These are phyloP conservation scores for Maniola jurtina DNA, from an alignment of 1,140 invertebrate genomes.

Conservation along the genomic window DNA sequence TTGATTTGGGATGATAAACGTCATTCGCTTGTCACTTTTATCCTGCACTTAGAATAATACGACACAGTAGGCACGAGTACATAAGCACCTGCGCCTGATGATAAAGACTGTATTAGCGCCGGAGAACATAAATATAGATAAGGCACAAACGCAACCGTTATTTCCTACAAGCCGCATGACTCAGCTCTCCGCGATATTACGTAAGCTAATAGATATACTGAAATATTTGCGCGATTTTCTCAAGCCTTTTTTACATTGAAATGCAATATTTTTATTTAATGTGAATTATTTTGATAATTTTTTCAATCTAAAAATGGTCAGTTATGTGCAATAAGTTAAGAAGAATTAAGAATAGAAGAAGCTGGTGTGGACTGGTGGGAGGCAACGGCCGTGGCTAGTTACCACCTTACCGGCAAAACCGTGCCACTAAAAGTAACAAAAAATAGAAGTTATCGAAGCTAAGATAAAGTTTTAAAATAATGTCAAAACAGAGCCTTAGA, in stretches of 20 bases:
- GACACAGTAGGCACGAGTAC: constrained; percentile 7
- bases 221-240: background rate
- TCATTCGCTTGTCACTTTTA: no score
- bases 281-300: no score
- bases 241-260: background rate
- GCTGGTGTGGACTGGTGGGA: no score
- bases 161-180: constrained; percentile 24
- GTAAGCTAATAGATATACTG: constrained; percentile 1
- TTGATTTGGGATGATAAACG: no score
- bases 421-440: no score
- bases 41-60: no score
- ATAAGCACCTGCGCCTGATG: constrained; percentile 19
- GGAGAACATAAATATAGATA: constrained; percentile 28
- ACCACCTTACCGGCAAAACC: no score
- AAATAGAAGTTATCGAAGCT: no score
- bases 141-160: constrained; percentile 27
- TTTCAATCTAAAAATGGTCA: no score
- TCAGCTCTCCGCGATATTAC: constrained; percentile 20
- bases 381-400: no score
- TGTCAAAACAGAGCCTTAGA: background rate
- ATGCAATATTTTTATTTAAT: background rate
- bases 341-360: no score
- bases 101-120: constrained; percentile 23
- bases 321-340: no score
- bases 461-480: background rate